phyloP scores from a whole-genome alignment of 2,113 vertebrate species.

The Clarias gariepinus region DNA sequence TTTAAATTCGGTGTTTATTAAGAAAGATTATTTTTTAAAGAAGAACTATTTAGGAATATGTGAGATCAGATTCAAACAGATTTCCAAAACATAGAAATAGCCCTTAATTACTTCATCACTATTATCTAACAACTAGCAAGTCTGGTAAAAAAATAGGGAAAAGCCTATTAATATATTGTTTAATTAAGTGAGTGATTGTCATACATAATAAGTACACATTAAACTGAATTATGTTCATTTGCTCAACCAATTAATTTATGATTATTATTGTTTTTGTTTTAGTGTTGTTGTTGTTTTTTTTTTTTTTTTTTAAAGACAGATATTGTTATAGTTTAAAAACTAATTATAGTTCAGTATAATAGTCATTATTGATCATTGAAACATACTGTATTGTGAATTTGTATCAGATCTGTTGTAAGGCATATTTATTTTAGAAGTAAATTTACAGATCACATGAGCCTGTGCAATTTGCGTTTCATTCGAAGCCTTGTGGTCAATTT shows the following conservation, averaged over 20 bases:
- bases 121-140: not conserved
- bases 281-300: no score
- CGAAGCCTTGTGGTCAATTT: not conserved
- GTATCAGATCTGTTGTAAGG: not conserved
- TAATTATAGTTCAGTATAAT: not conserved
- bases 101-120: not conserved
- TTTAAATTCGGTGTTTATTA: not conserved
- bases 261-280: not conserved
- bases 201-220: not conserved
- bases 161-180: not conserved
- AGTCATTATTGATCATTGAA: not conserved
- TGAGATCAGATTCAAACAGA: not conserved
- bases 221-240: not conserved
- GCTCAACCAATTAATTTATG: not conserved
- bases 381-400: not conserved
- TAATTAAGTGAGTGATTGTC: not conserved
- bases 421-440: not conserved
- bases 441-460: not conserved
- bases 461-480: not conserved
- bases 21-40: not conserved
- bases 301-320: no score
- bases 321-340: no score
- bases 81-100: not conserved
- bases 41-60: not conserved
- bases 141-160: not conserved